Conservation (phyloP, 1,140 invertebrate genomes). For the Leptinotarsa lineolata region DNA sequence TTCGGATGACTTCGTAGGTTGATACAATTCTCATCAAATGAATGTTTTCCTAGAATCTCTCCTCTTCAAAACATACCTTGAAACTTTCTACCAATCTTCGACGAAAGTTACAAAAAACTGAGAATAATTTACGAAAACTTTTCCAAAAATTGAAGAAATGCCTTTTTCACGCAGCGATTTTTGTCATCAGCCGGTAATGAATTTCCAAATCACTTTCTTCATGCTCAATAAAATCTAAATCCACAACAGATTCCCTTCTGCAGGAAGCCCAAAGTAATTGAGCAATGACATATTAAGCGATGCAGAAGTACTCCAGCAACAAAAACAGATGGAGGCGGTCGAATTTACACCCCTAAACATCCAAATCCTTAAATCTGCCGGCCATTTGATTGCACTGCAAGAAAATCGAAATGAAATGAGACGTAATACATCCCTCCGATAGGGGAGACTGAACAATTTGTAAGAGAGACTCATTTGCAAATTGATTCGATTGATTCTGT, state of each 20-base stretch:
- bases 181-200: neutral
- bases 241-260: neutral
- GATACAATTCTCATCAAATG: no score
- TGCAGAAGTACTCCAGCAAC: constrained; percentile 4
- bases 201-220: constrained; percentile 8
- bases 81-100: no score
- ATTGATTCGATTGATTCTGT: constrained; percentile 27
- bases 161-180: no score
- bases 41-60: no score
- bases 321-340: constrained; percentile 25
- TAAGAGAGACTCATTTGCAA: constrained; percentile 29
- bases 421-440: constrained; percentile 23
- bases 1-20: no score
- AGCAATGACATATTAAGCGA: constrained; percentile 23
- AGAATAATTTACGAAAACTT: no score
- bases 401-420: constrained; percentile 30
- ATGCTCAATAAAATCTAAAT: constrained; percentile 1
- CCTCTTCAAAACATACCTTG: no score
- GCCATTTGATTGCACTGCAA: constrained; percentile 23
- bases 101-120: no score
- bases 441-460: constrained; percentile 22
- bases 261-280: constrained; percentile 21
- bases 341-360: constrained; percentile 26
- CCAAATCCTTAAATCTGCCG: constrained; percentile 27
- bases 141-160: no score